Percentiles rank a stretch among this genome's conserved stretches.
These are phyloP conservation scores for Cactoblastis cactorum DNA, from an alignment of 2,888 invertebrate genomes.

Conservation along the genomic window DNA sequence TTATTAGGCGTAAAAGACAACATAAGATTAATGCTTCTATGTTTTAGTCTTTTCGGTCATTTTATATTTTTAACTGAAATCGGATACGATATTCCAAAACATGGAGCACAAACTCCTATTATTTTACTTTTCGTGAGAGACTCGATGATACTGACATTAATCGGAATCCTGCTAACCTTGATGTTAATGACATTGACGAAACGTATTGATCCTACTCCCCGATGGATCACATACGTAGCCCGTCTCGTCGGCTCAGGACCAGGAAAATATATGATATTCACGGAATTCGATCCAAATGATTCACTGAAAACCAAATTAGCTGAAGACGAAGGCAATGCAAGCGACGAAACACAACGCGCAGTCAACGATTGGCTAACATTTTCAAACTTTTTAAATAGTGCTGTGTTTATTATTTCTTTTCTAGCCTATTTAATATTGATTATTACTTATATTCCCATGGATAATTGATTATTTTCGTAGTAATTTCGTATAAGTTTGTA, in stretches of 20 bases:
- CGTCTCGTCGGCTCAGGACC: conserved; percentile 52
- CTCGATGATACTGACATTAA: conserved; percentile 62
- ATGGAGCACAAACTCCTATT: conserved; percentile 79
- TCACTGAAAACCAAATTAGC: conserved; percentile 40
- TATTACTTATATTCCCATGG: conserved; percentile 54
- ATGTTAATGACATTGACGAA: conserved; percentile 52
- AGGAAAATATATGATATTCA: conserved; percentile 62
- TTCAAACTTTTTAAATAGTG: conserved; percentile 58
- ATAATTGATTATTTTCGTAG: conserved; percentile 23
- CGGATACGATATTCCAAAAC: conserved; percentile 79
- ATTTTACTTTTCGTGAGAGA: conserved; percentile 68
- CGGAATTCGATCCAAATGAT: conserved; percentile 62
- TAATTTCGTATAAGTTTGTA: too few species aligned
- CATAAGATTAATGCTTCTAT: conserved; percentile 76
- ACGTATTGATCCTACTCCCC: conserved; percentile 45
- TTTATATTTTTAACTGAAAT: conserved; percentile 79
- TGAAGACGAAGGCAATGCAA: conserved; percentile 36
- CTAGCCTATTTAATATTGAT: conserved; percentile 59
- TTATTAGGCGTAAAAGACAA: conserved; percentile 78
- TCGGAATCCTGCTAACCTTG: conserved; percentile 55
- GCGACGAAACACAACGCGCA: conserved; percentile 31
- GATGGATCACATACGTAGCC: conserved; percentile 51
- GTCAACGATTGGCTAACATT: conserved; percentile 61
- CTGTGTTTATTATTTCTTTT: conserved; percentile 45
- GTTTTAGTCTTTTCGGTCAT: conserved; percentile 81